phyloP scores from a whole-genome alignment of 2,888 invertebrate species.

The Periphyllus acericola region DNA sequence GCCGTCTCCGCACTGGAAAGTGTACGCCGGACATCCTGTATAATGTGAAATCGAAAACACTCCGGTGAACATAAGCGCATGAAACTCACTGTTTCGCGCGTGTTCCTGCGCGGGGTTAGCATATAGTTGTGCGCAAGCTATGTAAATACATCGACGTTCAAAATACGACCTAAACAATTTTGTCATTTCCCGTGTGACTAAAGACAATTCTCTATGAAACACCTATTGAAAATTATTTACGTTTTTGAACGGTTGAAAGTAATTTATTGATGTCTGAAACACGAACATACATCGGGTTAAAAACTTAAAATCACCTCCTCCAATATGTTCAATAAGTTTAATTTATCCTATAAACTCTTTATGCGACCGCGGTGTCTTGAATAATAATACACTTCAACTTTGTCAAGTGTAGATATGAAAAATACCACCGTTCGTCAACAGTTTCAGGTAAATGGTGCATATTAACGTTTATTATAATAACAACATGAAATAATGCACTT shows the following conservation, averaged over 20 bases:
- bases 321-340: no score
- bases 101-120: no score
- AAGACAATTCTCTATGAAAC: background rate
- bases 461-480: background rate
- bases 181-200: background rate
- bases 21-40: slow-evolving; percentile 79
- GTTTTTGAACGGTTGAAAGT: background rate
- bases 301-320: no score
- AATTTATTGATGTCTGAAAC: background rate
- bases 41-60: background rate
- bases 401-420: no score
- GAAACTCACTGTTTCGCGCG: background rate
- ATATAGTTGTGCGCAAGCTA: no score
- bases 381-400: no score
- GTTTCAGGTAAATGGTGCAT: background rate
- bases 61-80: background rate
- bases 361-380: no score
- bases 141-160: background rate
- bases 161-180: background rate
- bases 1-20: slow-evolving; percentile 86
- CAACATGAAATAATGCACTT: background rate
- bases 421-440: no score
- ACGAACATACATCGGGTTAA: background rate
- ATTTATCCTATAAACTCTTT: no score
- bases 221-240: background rate